Evolutionary conservation across 2,888 invertebrate genomes (phyloP).

Genomic region (Megalurothrips usitatus): DNA sequence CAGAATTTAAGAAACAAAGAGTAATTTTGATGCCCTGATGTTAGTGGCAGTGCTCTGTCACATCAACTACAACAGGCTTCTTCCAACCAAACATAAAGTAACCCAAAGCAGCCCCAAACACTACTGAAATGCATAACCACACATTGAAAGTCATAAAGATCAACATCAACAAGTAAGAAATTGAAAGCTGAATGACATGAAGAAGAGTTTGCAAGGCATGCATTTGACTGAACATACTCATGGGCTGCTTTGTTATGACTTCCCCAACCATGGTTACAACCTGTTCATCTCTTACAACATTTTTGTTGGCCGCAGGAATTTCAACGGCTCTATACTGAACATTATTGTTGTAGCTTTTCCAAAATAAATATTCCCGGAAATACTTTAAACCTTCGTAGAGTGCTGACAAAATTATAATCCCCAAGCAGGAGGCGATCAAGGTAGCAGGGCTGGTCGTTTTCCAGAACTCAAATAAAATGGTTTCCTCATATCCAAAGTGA

Average conservation of each 20-base stretch:
- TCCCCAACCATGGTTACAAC: constrained; percentile 70
- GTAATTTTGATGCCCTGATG: constrained; percentile 32
- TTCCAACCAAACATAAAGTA: constrained; percentile 96
- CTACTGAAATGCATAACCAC: constrained; percentile 86
- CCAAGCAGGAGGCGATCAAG: constrained; percentile 83
- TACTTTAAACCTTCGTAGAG: constrained; percentile 95
- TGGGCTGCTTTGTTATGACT: constrained; percentile 66
- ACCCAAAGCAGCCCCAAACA: constrained; percentile 82
- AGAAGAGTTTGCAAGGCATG: constrained; percentile 83
- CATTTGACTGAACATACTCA: constrained; percentile 77
- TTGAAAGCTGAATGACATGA: constrained; percentile 82
- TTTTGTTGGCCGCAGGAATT: constrained; percentile 51
- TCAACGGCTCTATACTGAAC: constrained; percentile 76
- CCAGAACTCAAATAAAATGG: constrained; percentile 80
- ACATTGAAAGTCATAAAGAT: constrained; percentile 97
- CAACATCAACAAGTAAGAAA: constrained; percentile 91
- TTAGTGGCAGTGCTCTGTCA: constrained; percentile 94
- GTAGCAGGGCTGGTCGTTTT: constrained; percentile 67
- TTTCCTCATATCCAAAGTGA: constrained; percentile 72
- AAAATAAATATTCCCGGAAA: constrained; percentile 72
- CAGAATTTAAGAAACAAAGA: not conserved
- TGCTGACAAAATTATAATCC: constrained; percentile 86
- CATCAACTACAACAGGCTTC: constrained; percentile 87
- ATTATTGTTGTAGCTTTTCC: constrained; percentile 74
- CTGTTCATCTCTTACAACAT: constrained; percentile 62